Evolutionary conservation across 2,113 vertebrate genomes (phyloP).

Genomic region (Ia io): DNA sequence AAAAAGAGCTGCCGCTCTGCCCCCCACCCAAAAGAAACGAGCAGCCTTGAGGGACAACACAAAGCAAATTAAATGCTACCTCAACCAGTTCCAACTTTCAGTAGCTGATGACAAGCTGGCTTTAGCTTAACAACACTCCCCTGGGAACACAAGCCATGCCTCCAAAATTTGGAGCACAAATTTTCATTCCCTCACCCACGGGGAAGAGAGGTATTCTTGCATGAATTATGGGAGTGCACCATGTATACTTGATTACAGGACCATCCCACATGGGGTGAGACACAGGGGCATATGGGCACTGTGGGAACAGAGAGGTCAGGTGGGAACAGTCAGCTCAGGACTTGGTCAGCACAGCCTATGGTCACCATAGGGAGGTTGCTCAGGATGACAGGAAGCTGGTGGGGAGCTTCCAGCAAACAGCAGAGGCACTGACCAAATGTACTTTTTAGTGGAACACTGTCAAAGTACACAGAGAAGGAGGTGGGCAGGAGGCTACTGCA

Average conservation of each 20-base stretch:
- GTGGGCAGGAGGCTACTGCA: background rate
- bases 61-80: background rate
- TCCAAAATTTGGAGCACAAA: background rate
- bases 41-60: background rate
- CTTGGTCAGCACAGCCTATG: too few species aligned
- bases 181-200: fast-evolving
- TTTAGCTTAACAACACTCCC: background rate
- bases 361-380: background rate
- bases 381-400: background rate
- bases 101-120: fast-evolving
- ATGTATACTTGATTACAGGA: background rate
- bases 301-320: background rate
- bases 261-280: background rate
- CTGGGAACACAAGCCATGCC: fast-evolving
- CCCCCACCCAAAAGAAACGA: background rate
- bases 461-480: background rate
- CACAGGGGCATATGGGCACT: too few species aligned
- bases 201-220: fast-evolving
- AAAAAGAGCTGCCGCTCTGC: background rate
- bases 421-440: background rate
- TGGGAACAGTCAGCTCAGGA: too few species aligned
- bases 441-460: background rate
- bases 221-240: fast-evolving
- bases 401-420: background rate
- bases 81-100: background rate